Conservation (phyloP, 2,888 invertebrate genomes). For the Orthosia gothica region DNA sequence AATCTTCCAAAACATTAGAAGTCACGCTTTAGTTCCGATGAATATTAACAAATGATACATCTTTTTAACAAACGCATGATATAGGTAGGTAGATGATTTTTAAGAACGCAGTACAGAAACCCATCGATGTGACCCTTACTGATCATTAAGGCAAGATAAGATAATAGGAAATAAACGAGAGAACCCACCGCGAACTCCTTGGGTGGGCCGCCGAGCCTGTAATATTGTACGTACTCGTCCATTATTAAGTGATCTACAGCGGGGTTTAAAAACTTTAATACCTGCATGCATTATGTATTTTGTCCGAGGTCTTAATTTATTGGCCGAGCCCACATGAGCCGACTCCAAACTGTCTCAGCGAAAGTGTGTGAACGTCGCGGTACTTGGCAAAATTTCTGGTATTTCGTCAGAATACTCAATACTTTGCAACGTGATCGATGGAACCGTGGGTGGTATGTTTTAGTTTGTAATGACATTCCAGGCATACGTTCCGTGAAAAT, state of each 20-base stretch:
- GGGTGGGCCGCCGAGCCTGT: conserved; percentile 83
- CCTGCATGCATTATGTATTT: conserved; percentile 60
- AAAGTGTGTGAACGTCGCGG: conserved; percentile 86
- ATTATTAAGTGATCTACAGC: conserved; percentile 75
- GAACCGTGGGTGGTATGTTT: conserved; percentile 83
- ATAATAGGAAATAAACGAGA: conserved; percentile 85
- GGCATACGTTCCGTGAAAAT: conserved; percentile 72
- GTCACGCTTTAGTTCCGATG: conserved; percentile 17
- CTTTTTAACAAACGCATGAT: conserved; percentile 8
- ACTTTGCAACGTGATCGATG: conserved; percentile 76
- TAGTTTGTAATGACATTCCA: conserved; percentile 76
- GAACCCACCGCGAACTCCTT: conserved; percentile 77
- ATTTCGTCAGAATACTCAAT: conserved; percentile 81
- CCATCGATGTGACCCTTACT: conserved; percentile 72
- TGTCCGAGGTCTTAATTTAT: conserved; percentile 71
- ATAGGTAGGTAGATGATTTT: conserved; percentile 35
- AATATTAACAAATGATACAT: conserved; percentile 30
- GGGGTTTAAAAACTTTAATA: conserved; percentile 62
- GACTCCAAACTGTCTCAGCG: conserved; percentile 89
- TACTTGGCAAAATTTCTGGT: conserved; percentile 86
- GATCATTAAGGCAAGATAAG: conserved; percentile 85
- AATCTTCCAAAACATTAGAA: conserved; percentile 18
- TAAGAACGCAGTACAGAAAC: conserved; percentile 36
- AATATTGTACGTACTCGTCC: conserved; percentile 77
- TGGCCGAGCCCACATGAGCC: conserved; percentile 72